These are phyloP conservation scores for Formica exsecta DNA, from an alignment of 1,140 invertebrate genomes.

Conservation along the genomic window DNA sequence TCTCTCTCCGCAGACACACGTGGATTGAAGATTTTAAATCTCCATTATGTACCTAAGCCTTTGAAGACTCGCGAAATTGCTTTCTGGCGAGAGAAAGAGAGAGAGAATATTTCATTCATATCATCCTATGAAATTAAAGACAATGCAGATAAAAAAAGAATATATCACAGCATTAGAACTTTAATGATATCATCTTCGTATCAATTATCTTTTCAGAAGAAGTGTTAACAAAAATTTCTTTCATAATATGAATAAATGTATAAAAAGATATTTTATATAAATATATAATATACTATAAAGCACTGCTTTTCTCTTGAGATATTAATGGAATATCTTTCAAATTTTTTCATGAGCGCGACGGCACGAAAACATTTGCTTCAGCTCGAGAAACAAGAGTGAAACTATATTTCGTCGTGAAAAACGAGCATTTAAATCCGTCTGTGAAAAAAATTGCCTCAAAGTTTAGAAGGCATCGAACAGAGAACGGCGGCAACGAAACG, in stretches of 20 bases:
- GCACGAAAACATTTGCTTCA: neutral
- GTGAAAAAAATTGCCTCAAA: constrained; percentile 34
- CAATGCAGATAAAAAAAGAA: neutral
- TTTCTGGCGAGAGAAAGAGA: neutral
- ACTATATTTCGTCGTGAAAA: constrained; percentile 1
- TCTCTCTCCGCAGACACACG: neutral
- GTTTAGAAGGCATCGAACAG: constrained; percentile 8
- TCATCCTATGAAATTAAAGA: neutral
- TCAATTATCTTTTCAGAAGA: neutral
- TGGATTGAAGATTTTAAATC: constrained; percentile 28
- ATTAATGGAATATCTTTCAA: neutral
- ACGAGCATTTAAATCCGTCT: constrained; percentile 30
- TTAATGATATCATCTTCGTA: neutral
- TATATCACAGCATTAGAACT: neutral
- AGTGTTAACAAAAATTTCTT: neutral
- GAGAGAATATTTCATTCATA: neutral
- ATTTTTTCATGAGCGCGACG: neutral
- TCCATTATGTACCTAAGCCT: constrained; percentile 28
- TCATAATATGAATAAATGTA: neutral
- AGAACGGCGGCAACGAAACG: constrained; percentile 10
- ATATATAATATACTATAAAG: neutral
- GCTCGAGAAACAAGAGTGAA: neutral
- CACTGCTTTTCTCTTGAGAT: neutral
- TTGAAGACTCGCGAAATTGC: constrained; percentile 5
- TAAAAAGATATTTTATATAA: neutral